Conservation (phyloP, 2,113 vertebrate species). For the Propithecus coquereli region DNA sequence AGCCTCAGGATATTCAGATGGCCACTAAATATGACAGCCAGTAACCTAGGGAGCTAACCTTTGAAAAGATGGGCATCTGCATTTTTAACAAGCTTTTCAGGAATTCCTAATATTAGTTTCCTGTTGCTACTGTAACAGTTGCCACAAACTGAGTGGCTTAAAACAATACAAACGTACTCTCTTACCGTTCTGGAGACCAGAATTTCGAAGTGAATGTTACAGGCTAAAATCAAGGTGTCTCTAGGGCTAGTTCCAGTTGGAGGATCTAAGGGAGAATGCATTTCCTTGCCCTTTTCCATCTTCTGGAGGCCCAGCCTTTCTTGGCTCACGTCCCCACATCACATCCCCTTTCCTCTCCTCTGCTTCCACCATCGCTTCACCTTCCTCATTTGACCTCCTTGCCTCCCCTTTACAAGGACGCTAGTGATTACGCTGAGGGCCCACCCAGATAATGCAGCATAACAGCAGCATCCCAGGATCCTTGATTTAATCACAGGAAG, state of each 20-base stretch:
- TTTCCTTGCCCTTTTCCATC: not conserved
- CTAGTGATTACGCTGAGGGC: not conserved
- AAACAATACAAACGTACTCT: not conserved
- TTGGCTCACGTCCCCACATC: not conserved
- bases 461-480: not conserved
- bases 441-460: not conserved
- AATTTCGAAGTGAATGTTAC: not conserved
- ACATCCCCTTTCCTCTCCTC: not conserved
- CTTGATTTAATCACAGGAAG: not conserved
- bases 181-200: not conserved
- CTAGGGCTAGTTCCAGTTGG: not conserved
- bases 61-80: not conserved
- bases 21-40: not conserved
- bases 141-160: not conserved
- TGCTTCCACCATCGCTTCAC: accelerated
- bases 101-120: not conserved
- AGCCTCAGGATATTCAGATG: not conserved
- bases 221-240: not conserved
- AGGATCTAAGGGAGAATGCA: not conserved
- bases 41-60: not conserved
- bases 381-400: not conserved
- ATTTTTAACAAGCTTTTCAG: too few species aligned
- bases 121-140: not conserved
- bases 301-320: not conserved
- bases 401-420: not conserved